phyloP scores from a whole-genome alignment of 2,113 vertebrate genomes.

The Channa maculata region DNA sequence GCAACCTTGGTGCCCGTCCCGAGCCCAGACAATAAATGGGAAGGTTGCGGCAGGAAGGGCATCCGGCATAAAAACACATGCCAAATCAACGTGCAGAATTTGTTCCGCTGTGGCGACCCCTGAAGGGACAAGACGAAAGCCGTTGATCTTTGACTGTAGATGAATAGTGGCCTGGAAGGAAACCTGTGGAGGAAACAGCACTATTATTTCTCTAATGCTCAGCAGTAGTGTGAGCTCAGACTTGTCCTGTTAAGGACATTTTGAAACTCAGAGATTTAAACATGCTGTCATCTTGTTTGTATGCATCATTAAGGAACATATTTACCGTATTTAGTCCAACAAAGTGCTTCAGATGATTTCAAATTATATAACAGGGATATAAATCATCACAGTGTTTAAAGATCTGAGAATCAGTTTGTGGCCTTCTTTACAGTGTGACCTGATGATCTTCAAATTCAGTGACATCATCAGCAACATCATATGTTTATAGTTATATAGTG shows the following conservation, averaged over 20 bases:
- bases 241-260: neutral
- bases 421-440: neutral
- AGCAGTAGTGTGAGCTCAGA: neutral
- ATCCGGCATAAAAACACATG: too few species aligned
- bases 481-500: conserved; percentile 16
- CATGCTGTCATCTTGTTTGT: conserved; percentile 11
- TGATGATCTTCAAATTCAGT: neutral
- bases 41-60: too few species aligned
- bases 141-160: neutral
- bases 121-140: too few species aligned
- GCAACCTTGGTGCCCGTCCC: too few species aligned
- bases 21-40: too few species aligned
- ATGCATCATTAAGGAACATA: too few species aligned
- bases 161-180: conserved; percentile 37
- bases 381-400: neutral
- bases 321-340: too few species aligned
- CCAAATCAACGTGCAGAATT: too few species aligned
- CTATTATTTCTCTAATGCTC: too few species aligned
- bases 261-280: neutral
- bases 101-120: too few species aligned
- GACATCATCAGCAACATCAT: conserved; percentile 13
- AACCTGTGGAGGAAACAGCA: conserved; percentile 54
- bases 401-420: neutral
- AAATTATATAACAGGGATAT: neutral
- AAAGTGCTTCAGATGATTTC: conserved; percentile 3